Conservation (phyloP, 2,888 invertebrate species). For the Physocephala rufipes region DNA sequence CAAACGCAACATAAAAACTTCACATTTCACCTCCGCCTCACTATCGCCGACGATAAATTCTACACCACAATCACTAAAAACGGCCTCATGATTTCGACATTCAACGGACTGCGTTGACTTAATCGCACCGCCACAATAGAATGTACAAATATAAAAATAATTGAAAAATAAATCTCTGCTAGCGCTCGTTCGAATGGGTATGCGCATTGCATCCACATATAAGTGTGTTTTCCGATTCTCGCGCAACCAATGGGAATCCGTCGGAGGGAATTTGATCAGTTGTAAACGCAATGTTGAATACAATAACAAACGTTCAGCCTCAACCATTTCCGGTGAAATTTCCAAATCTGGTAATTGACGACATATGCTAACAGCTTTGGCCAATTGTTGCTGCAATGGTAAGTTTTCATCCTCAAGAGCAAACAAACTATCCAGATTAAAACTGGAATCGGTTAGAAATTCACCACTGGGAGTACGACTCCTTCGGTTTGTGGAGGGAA, state of each 20-base stretch:
- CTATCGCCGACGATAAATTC: slow-evolving; percentile 55
- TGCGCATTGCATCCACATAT: slow-evolving; percentile 54
- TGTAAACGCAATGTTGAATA: slow-evolving; percentile 58
- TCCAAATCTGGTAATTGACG: slow-evolving; percentile 66
- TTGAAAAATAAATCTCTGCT: slow-evolving; percentile 63
- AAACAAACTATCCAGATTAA: slow-evolving; percentile 55
- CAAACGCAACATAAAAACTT: slow-evolving; percentile 67
- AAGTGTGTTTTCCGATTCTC: slow-evolving; percentile 42
- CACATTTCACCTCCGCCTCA: slow-evolving; percentile 64
- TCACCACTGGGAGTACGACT: slow-evolving; percentile 12
- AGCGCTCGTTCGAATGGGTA: slow-evolving; percentile 56
- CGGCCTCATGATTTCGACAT: slow-evolving; percentile 54
- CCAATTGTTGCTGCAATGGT: slow-evolving; percentile 61
- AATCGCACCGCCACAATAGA: slow-evolving; percentile 58
- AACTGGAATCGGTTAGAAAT: slow-evolving; percentile 33
- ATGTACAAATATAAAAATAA: slow-evolving; percentile 63
- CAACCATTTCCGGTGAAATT: slow-evolving; percentile 67
- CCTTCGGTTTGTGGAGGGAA: slow-evolving; percentile 16
- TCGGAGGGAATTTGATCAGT: neutral
- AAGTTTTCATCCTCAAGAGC: slow-evolving; percentile 47
- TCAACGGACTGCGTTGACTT: slow-evolving; percentile 63
- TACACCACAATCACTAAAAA: slow-evolving; percentile 61
- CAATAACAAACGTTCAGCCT: slow-evolving; percentile 67
- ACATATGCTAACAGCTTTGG: slow-evolving; percentile 67
- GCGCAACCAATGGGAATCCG: neutral